Evolutionary conservation across 2,113 vertebrate species (phyloP), one percentile per base, ranked within the genome.

Genomic region (Glareola pratincola): DNA sequence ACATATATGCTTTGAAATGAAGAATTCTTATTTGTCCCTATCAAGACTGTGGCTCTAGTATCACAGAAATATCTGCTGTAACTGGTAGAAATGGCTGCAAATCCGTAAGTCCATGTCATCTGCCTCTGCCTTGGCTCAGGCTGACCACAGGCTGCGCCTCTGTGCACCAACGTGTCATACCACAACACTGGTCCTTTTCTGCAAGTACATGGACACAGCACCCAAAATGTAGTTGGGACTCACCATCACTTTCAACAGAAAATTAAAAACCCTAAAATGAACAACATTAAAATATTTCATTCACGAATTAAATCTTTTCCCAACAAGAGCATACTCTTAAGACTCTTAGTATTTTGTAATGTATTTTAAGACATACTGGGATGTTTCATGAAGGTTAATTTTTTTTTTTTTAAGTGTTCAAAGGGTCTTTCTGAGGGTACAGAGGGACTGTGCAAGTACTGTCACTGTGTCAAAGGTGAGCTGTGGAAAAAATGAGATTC

Each of bases 401-500:
- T 30, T 17, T 69, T 20, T 27, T 64, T 14, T 23, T 50, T 67
- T 80, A 92, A 45, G 17, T 60, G 34, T 78, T 84, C 20, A 72
- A 30, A 81, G 19, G 5, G 17, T 45, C 10, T 12, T 73, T 92
- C 34, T 92, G 62, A 78, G 57, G 29, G 14, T 82, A 85, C 21
- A 22, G 41, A 68, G 41, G 22, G 34, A 76, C 50, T 30, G 62
- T 73, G 53, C 10, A 74, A 86, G 32, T 64, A 63, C 39, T 75
- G 43, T 53, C 39, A 66, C 69, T 85, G 26, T 95, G 92, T 85
- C 89, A 94, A 79, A 95, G 83, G 91, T 87, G 69, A 96, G 13
- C n/a, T 60, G 51, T 63, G 59, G 34, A 51, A 51, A 89, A 78
- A 41, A 87, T 69, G 41, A 47, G 32, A 79, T 48, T 87, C 39